Percentiles rank a stretch among this genome's conserved stretches.
phyloP scores from a whole-genome alignment of 2,113 vertebrate genomes.

The Uria aalge region DNA sequence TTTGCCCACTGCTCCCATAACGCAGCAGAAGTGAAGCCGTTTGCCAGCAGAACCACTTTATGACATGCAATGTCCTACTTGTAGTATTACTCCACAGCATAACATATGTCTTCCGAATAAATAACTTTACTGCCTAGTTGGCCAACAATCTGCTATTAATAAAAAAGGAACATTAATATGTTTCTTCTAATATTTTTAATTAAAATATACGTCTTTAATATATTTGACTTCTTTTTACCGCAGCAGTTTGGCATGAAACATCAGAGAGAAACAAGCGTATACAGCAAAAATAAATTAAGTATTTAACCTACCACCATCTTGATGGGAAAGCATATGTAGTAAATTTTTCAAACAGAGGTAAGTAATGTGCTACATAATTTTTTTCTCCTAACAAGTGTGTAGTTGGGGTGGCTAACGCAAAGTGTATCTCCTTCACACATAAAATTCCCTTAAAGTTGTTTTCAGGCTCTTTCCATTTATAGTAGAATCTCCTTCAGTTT shows the following conservation, averaged over 20 bases:
- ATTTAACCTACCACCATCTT: slow-evolving; percentile 15
- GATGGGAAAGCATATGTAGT: slow-evolving; percentile 13
- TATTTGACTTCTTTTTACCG: slow-evolving; percentile 27
- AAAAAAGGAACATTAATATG: slow-evolving; percentile 29
- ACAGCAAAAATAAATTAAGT: slow-evolving; percentile 39
- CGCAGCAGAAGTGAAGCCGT: not conserved
- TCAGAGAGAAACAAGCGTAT: not conserved
- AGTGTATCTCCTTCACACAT: not conserved
- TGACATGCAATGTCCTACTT: not conserved
- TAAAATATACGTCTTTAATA: slow-evolving; percentile 47
- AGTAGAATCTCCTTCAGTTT: not conserved
- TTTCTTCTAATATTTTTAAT: slow-evolving; percentile 63
- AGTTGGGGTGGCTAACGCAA: not conserved
- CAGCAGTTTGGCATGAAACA: slow-evolving; percentile 50
- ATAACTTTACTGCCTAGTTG: not conserved
- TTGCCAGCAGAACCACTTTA: slow-evolving; percentile 3
- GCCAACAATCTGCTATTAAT: slow-evolving; percentile 57
- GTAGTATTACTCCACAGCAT: not conserved
- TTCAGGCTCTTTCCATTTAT: not conserved
- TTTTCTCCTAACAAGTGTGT: not conserved
- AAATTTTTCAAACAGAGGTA: slow-evolving; percentile 39
- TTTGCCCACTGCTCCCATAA: not conserved
- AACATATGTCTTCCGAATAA: slow-evolving; percentile 13
- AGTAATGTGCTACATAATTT: not conserved
- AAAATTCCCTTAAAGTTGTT: not conserved